Evolutionary conservation across 2,113 vertebrate species (phyloP).

Genomic region (Sturnira hondurensis): DNA sequence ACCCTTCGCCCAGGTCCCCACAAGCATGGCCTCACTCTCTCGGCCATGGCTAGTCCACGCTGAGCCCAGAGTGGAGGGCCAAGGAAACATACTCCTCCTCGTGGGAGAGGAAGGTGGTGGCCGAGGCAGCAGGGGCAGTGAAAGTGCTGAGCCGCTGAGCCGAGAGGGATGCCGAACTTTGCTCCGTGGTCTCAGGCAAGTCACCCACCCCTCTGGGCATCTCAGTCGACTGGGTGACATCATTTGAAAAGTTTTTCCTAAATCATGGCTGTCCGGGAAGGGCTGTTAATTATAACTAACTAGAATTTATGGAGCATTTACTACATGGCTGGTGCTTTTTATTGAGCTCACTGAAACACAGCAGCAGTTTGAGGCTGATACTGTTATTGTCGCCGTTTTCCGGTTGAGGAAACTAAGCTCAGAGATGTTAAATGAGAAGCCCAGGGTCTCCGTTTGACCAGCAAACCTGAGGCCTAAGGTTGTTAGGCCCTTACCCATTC

Average conservation of each 20-base stretch:
- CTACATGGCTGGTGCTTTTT: background rate
- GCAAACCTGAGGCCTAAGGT: background rate
- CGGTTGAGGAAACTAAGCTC: background rate
- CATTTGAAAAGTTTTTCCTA: background rate
- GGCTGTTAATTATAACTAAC: background rate
- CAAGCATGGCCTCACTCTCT: background rate
- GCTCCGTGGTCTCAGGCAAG: background rate
- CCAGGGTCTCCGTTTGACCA: background rate
- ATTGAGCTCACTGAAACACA: background rate
- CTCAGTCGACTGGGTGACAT: background rate
- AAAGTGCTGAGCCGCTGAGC: background rate
- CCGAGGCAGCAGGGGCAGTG: background rate
- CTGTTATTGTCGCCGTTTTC: background rate
- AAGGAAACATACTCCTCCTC: background rate
- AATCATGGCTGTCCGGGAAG: background rate
- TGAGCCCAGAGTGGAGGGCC: background rate
- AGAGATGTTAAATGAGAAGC: background rate
- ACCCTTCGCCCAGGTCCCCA: background rate
- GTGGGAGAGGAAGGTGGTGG: background rate
- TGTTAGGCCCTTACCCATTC: background rate
- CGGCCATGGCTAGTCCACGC: background rate
- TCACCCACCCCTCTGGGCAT: background rate
- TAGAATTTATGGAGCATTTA: background rate
- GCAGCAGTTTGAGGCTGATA: background rate
- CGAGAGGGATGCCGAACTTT: background rate